Evolutionary conservation across 64 coral and sea anemone genomes (phyloP).

Genomic region (Stichodactyla mertensii): DNA sequence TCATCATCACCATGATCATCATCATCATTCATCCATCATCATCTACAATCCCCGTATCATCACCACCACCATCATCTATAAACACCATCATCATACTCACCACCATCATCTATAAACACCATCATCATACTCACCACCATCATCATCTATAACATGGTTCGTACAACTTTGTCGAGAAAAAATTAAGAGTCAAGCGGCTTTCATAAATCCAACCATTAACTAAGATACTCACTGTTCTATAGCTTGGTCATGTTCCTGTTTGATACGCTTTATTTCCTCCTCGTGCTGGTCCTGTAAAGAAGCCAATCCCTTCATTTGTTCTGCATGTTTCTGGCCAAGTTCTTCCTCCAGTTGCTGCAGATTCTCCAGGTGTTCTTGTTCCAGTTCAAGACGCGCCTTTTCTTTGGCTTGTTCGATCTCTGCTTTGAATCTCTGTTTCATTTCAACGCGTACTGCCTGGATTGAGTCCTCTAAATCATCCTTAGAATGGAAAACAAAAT

Average conservation of each 20-base stretch:
- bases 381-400: conserved; percentile 75
- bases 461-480: conserved; percentile 52
- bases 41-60: background rate
- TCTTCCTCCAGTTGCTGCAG: conserved; percentile 72
- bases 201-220: too few species aligned
- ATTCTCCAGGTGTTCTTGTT: conserved; percentile 94
- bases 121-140: too few species aligned
- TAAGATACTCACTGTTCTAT: conserved; percentile 21
- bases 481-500: conserved; percentile 25
- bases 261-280: conserved; percentile 56
- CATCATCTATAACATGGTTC: too few species aligned
- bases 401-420: conserved; percentile 89
- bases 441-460: conserved; percentile 58
- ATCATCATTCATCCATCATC: background rate
- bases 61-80: background rate
- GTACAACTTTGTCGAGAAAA: too few species aligned
- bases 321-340: conserved; percentile 69
- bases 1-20: background rate
- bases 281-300: conserved; percentile 68
- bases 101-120: background rate
- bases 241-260: conserved; percentile 21
- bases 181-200: too few species aligned
- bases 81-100: background rate
- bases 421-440: conserved; percentile 57
- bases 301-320: conserved; percentile 69